Evolutionary conservation across 2,113 vertebrate species (phyloP), one percentile per base, ranked within the genome.

Genomic region (Phrynosoma blainvillii): DNA sequence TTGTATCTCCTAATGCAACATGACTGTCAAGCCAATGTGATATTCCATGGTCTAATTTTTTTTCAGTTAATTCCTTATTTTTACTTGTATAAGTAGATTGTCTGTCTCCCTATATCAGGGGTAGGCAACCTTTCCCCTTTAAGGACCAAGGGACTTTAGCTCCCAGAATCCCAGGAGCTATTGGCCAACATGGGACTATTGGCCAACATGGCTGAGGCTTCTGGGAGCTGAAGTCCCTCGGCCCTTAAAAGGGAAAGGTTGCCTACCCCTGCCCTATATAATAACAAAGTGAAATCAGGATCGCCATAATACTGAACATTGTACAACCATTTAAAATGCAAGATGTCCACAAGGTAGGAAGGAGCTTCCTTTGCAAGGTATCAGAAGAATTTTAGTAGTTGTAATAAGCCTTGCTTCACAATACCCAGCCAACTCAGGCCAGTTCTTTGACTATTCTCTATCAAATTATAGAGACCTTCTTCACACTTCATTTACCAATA

Each of bases 21-120:
- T 90, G 86, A 92, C 90, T 85, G 90, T 88, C 89, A 93, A 93
- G 88, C 79, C 91, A 93, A 16, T 87, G 76, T 89, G 77, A 77
- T 42, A 88, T 83, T 81, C 90, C 85, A 90, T 71, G 27, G 82
- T 92, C 79, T 79, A 84, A 73, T 90, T 75, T 91, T 91, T 74
- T 91, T 93, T 92, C 86, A 90, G 66, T 27, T 73, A 70, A 70
- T 52, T 59, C 47, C 89, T 92, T 87, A 79, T 79, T 90, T 85
- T 90, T 78, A 83, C 90, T 14, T 68, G 76, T 62, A 77, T 52
- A 71, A 30, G 4, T 0, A 0, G 77, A 85, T 12, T 1, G 2
- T 79, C 73, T 78, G 25, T 36, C 23, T 47, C 70, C 32, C 36
- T 36, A 36, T 36, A 36, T 36, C 36, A 36, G 36, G 36, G 36